Evolutionary conservation across 2,888 invertebrate genomes (phyloP), one percentile per base, ranked within the genome.

Genomic region (Fissipunctia ypsillon): DNA sequence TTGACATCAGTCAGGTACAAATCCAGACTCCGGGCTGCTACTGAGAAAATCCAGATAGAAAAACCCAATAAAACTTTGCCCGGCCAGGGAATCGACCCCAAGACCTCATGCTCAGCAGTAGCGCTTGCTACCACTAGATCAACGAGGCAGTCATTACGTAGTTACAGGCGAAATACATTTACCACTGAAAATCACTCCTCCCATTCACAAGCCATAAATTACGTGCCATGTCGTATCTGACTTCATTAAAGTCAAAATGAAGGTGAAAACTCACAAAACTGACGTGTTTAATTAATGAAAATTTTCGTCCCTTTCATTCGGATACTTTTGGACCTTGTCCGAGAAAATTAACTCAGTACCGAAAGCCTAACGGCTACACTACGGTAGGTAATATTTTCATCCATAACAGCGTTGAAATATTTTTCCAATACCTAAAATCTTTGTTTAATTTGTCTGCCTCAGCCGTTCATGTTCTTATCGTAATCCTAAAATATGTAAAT

Each of bases 241-340:
- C 63, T 76, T 48, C 45, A 70, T 81, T 81, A 70, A 69, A 69
- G 56, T 61, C 65, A 77, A 77, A 79, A 69, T 77, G 45, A 59
- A 82, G 77, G 82, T 70, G 65, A 82, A 79, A 52, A 66, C 35
- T 77, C 79, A 77, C 82, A 65, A 69, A 79, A 77, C 66, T 65
- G 83, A 72, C 73, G 25, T 65, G 83, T 61, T 72, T 79, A 83
- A 80, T 80, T 80, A 78, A 78, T 83, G 56, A 69, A 78, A 80
- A 80, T 72, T 50, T 71, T 73, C 64, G 56, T 68, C 64, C 63
- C 73, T 78, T 66, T 73, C 54, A 72, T 83, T 68, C 28, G 2
- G 22, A 83, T 72, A 78, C 56, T 78, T 73, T 69, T 79, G 41
- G 35, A 69, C 66, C 66, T 59, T 56, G 41, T 69, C 78, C 25